Evolutionary conservation across 2,888 invertebrate species (phyloP).

Genomic region (Stramonita haemastoma): DNA sequence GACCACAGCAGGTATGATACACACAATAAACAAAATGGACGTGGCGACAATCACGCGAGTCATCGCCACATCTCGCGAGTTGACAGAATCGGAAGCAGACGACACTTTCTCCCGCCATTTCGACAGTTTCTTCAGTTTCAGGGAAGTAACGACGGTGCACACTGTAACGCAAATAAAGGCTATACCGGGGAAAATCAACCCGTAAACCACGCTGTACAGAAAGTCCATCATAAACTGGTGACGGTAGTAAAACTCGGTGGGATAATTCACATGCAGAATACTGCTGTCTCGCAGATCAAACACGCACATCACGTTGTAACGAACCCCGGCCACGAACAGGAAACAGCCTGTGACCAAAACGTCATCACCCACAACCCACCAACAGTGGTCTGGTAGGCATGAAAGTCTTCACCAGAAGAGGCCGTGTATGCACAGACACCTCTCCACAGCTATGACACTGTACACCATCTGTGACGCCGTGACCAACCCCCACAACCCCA

Average conservation of each 20-base stretch:
- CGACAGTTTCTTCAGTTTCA: neutral
- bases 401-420: neutral
- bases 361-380: neutral
- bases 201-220: neutral
- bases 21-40: neutral
- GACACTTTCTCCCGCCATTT: conserved; percentile 9
- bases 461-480: neutral
- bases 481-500: neutral
- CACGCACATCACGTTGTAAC: neutral
- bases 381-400: neutral
- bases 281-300: neutral
- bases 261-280: neutral
- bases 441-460: neutral
- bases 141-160: neutral
- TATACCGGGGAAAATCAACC: neutral
- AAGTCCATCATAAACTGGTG: neutral
- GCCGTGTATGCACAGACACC: conserved; percentile 21
- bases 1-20: neutral
- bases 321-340: neutral
- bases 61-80: neutral
- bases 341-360: neutral
- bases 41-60: neutral
- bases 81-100: neutral
- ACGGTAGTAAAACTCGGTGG: neutral
- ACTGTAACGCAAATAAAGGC: neutral